These are phyloP conservation scores for Physocephala rufipes DNA, from an alignment of 2,888 invertebrate genomes.

Conservation along the genomic window DNA sequence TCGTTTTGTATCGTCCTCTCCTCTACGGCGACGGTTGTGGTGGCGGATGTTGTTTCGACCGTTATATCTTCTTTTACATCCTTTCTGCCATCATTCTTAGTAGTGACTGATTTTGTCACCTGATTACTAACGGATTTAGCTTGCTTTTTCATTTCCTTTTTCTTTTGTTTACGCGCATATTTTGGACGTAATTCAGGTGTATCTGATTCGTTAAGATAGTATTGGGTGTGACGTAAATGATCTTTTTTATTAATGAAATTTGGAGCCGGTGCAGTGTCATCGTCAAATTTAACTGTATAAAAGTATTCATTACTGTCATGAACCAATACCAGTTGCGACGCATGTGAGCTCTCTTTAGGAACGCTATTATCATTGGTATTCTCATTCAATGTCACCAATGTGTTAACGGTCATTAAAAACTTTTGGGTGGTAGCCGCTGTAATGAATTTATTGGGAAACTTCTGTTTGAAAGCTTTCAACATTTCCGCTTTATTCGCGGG, in stretches of 20 bases:
- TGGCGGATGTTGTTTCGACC: too few species aligned
- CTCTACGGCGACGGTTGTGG: slow-evolving; percentile 15
- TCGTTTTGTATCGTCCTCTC: slow-evolving; percentile 28
- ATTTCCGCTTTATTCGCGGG: slow-evolving; percentile 15
- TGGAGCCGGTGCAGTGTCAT: slow-evolving; percentile 60
- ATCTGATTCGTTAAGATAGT: slow-evolving; percentile 65
- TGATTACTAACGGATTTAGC: slow-evolving; percentile 13
- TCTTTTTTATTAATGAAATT: slow-evolving; percentile 64
- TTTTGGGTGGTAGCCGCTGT: neutral
- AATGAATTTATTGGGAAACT: neutral
- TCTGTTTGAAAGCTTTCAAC: neutral
- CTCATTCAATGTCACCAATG: neutral
- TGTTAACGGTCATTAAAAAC: neutral
- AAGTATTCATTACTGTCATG: slow-evolving; percentile 60
- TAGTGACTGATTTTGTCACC: slow-evolving; percentile 26
- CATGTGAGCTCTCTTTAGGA: slow-evolving; percentile 32
- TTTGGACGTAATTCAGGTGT: slow-evolving; percentile 64
- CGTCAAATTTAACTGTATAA: slow-evolving; percentile 58
- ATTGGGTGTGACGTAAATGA: slow-evolving; percentile 64
- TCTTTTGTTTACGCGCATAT: slow-evolving; percentile 60
- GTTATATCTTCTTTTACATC: neutral
- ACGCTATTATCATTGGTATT: neutral
- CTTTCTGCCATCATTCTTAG: slow-evolving; percentile 30
- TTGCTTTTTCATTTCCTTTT: slow-evolving; percentile 55
- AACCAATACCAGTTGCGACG: slow-evolving; percentile 46